A percentile compares a stretch with the other conserved stretches of the same genome.
phyloP scores from a whole-genome alignment of 1,140 invertebrate genomes.

The Chrysomallon squamiferum region DNA sequence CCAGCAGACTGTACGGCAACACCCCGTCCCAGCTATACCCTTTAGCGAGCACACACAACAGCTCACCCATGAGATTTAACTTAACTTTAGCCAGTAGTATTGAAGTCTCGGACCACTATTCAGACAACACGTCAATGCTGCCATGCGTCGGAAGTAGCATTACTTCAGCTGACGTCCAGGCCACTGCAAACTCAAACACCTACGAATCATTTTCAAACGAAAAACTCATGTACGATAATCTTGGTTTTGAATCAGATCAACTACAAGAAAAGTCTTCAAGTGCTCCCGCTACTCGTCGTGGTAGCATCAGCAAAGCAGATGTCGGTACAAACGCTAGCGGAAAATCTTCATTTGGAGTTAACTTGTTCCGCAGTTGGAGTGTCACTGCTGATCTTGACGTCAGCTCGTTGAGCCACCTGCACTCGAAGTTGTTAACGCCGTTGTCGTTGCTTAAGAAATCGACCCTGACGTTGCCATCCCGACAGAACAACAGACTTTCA shows the following conservation, averaged over 20 bases:
- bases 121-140: conserved; percentile 27
- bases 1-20: conserved; percentile 13
- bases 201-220: not conserved
- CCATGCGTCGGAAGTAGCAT: conserved; percentile 29
- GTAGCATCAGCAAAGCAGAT: not conserved
- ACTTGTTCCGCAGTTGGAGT: not conserved
- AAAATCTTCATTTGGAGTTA: too few relatives aligned
- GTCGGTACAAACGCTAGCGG: not conserved
- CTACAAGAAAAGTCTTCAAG: too few relatives aligned
- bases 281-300: not conserved
- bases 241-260: not conserved
- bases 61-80: conserved; percentile 14
- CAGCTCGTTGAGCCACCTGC: too few relatives aligned
- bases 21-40: conserved; percentile 10
- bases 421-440: too few relatives aligned
- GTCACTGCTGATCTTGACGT: not conserved
- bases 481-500: too few relatives aligned
- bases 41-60: conserved; percentile 9
- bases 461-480: too few relatives aligned
- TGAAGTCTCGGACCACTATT: conserved; percentile 21
- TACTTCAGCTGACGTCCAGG: conserved; percentile 12
- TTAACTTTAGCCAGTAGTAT: conserved; percentile 22
- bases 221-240: not conserved
- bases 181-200: not conserved
- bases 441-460: not conserved